phyloP scores from a whole-genome alignment of 1,140 invertebrate genomes.

The Monochamus saltuarius region DNA sequence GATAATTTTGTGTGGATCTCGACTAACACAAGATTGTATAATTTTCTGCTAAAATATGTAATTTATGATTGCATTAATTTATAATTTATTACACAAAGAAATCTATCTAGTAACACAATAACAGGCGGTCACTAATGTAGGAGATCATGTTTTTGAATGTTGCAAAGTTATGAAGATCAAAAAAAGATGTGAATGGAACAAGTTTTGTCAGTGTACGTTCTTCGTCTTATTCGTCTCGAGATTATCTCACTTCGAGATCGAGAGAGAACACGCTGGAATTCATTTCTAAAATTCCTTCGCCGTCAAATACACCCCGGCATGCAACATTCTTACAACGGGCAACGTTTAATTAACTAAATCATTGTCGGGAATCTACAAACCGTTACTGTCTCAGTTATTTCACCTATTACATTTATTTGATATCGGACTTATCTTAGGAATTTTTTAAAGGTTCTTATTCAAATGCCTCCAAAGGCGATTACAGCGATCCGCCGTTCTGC shows the following conservation, averaged over 20 bases:
- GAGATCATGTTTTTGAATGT: too few relatives aligned
- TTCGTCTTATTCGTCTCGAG: conserved; percentile 22
- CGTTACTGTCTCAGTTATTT: conserved; percentile 18
- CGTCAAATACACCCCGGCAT: conserved; percentile 30
- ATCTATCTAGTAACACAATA: too few relatives aligned
- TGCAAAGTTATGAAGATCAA: too few relatives aligned
- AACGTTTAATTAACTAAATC: conserved; percentile 33
- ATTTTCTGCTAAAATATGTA: too few relatives aligned
- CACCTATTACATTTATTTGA: conserved; percentile 16
- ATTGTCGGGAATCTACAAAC: conserved; percentile 30
- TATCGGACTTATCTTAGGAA: conserved; percentile 10
- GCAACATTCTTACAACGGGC: conserved; percentile 28
- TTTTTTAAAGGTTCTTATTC: too few relatives aligned
- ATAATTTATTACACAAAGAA: too few relatives aligned
- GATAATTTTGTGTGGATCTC: too few relatives aligned
- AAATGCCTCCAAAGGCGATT: too few relatives aligned
- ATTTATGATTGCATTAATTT: too few relatives aligned
- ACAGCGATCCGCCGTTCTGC: too few relatives aligned
- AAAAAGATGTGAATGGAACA: background rate
- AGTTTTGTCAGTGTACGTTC: background rate
- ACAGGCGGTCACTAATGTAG: too few relatives aligned
- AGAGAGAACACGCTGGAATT: conserved; percentile 30
- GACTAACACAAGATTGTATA: too few relatives aligned
- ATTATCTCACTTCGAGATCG: conserved; percentile 28
- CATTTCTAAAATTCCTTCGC: conserved; percentile 30